phyloP scores from a whole-genome alignment of 2,888 invertebrate species.

The Hirtodrosophila trivittata region DNA sequence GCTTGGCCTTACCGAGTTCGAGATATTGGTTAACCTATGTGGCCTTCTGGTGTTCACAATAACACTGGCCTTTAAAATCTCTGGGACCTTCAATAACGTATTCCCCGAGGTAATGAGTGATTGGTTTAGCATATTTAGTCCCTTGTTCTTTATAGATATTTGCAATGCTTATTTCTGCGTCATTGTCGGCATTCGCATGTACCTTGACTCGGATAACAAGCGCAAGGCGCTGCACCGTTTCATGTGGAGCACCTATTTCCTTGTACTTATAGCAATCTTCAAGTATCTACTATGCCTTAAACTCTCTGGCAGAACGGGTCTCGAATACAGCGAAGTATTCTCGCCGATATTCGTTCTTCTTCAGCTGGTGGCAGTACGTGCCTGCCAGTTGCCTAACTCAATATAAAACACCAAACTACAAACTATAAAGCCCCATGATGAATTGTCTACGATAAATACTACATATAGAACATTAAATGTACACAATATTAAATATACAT shows the following conservation, averaged over 20 bases:
- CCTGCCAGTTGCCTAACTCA: conserved; percentile 90
- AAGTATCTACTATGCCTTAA: conserved; percentile 96
- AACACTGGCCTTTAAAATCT: conserved; percentile 91
- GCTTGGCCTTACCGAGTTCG: conserved; percentile 97
- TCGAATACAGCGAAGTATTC: conserved; percentile 96
- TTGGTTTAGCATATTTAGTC: conserved; percentile 96
- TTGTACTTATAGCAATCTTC: conserved; percentile 94
- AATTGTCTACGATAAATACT: too few species aligned
- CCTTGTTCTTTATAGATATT: conserved; percentile 95
- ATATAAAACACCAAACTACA: conserved; percentile 60
- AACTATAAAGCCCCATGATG: conserved; percentile 4
- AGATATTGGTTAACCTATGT: conserved; percentile 95
- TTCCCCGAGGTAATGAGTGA: conserved; percentile 85
- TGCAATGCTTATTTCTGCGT: conserved; percentile 97
- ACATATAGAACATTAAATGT: too few species aligned
- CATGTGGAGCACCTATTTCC: conserved; percentile 92
- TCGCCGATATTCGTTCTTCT: conserved; percentile 95
- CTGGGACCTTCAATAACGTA: conserved; percentile 84
- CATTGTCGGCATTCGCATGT: conserved; percentile 96
- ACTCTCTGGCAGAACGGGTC: conserved; percentile 90
- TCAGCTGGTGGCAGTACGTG: conserved; percentile 94
- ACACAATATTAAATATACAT: too few species aligned
- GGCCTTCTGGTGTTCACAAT: conserved; percentile 93
- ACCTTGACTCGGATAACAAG: conserved; percentile 89
- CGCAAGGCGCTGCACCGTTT: conserved; percentile 92